phyloP scores from a whole-genome alignment of 2,888 invertebrate species.

The Thera britannica region DNA sequence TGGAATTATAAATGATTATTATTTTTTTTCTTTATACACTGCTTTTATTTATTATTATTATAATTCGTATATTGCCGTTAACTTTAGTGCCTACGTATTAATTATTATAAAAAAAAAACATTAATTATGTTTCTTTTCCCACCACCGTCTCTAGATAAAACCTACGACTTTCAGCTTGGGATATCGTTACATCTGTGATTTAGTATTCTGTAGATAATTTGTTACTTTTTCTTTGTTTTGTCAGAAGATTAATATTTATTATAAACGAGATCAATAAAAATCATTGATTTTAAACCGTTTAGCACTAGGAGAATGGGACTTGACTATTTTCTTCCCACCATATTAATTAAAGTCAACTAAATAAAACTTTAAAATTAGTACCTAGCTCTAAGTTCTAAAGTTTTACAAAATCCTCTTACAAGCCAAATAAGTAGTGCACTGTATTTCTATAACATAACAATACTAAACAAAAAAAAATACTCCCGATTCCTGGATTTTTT shows the following conservation, averaged over 20 bases:
- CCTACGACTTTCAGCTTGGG: constrained; percentile 23
- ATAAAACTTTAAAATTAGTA: constrained; percentile 24
- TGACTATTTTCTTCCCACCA: constrained; percentile 39
- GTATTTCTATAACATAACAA: constrained; percentile 28
- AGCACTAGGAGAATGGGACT: constrained; percentile 36
- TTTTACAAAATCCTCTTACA: constrained; percentile 6
- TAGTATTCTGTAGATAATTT: constrained; percentile 43
- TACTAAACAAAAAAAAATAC: constrained; percentile 40
- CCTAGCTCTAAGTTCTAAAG: constrained; percentile 17
- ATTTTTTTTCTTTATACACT: background rate
- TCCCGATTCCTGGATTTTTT: constrained; percentile 77
- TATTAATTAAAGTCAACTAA: constrained; percentile 24
- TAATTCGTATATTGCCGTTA: constrained; percentile 11
- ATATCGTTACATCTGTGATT: constrained; percentile 40
- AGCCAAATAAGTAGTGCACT: constrained; percentile 1
- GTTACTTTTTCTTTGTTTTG: constrained; percentile 36
- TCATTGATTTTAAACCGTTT: constrained; percentile 23
- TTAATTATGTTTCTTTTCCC: constrained; percentile 17
- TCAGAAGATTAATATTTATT: constrained; percentile 32
- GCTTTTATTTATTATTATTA: background rate
- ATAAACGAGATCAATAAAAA: constrained; percentile 1
- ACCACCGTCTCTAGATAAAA: constrained; percentile 29
- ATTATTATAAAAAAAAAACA: constrained; percentile 10
- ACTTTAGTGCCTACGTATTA: constrained; percentile 4
- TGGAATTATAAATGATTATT: constrained; percentile 2